phyloP scores from a whole-genome alignment of 2,797 vertebrate species.

The Acanthiza pusilla region DNA sequence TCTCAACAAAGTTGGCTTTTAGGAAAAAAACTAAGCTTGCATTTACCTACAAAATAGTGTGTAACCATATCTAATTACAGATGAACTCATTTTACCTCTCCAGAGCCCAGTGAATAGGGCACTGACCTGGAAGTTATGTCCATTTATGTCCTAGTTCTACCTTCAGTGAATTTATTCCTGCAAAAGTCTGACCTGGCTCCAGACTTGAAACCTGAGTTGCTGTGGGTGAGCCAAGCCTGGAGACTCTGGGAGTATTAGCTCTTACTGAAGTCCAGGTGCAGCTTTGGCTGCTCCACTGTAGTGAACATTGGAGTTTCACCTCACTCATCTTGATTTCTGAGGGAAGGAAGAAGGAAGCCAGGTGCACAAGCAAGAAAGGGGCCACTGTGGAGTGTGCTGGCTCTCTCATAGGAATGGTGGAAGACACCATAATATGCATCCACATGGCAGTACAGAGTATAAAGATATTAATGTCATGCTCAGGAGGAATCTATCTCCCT shows the following conservation, averaged over 20 bases:
- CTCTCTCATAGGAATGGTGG: background rate
- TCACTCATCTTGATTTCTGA: background rate
- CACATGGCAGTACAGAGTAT: background rate
- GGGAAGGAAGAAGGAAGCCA: background rate
- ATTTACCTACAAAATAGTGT: background rate
- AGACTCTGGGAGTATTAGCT: background rate
- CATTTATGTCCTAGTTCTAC: background rate
- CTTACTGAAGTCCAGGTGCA: background rate
- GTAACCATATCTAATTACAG: background rate
- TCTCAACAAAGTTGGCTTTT: background rate
- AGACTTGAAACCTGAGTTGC: background rate
- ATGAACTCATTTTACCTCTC: background rate
- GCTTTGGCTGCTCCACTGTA: background rate
- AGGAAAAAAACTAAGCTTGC: background rate
- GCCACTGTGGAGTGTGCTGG: accelerated
- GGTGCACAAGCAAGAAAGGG: background rate
- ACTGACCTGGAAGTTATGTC: background rate
- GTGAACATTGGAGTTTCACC: background rate
- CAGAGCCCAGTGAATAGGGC: background rate
- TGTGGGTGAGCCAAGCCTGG: accelerated
- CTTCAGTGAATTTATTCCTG: background rate
- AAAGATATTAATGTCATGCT: background rate
- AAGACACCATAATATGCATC: background rate
- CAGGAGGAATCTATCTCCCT: background rate
- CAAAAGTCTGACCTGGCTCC: background rate